Base-by-base conservation (phyloP, 2,888 invertebrate genomes). In the Drosophila kanekoi region DNA sequence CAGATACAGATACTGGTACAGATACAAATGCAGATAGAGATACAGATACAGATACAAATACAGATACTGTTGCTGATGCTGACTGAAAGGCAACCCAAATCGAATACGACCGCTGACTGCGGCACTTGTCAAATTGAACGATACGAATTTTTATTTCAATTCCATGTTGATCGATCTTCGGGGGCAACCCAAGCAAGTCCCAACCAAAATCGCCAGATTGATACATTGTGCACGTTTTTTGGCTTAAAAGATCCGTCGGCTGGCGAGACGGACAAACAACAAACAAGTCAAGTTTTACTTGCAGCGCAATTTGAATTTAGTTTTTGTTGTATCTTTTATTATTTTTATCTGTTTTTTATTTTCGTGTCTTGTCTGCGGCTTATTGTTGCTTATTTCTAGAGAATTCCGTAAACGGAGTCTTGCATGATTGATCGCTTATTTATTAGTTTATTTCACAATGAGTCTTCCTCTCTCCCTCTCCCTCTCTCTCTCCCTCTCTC, bases 161-260 rank as follows among this genome's bases (percentile, higher is more conserved):
- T 91, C 89, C 84, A 89, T 88, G 77, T 90, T 90, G 91, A 90
- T 91, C 91, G 91, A 91, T 91, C 91, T 90, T 28, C 40, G 82
- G 63, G 69, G 53, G 3, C 20, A 20, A 43, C 8, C 28, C 61
- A 51, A 69, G 54, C 61, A 51, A 69, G 58, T 13, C 47, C n/a
- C 37, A 58, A 62, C 43, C 32, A 79, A 89, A 89, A 88, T 90
- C 87, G 75, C 77, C 90, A 84, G 89, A 89, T 89, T 90, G 90
- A 90, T 91, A 85, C 85, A 89, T 91, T 91, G 89, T 85, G 85
- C 91, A 89, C 86, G 89, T 86, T 91, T 90, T 82, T 81, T 87
- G 89, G 87, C 85, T 85, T 85, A 84, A 44, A 43, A 43, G 37
- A 23, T 20, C 57, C 49, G 47, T 67, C 54, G 23, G 41, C 28